A percentile compares a stretch with the other conserved stretches of the same genome.
phyloP scores from a whole-genome alignment of 2,797 vertebrate species.

The Dermochelys coriacea region DNA sequence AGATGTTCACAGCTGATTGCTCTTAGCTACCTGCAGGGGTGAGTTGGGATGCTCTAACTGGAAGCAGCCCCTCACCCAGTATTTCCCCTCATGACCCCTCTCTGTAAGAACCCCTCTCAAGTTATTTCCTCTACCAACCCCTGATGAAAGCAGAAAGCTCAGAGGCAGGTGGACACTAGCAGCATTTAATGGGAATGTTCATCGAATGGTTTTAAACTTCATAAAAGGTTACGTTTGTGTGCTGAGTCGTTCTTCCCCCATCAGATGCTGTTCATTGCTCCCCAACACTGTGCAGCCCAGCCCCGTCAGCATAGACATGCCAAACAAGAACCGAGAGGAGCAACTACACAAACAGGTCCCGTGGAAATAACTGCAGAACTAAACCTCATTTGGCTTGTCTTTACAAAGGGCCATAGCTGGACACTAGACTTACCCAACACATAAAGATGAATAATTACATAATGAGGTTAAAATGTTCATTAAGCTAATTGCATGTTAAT shows the following conservation, averaged over 20 bases:
- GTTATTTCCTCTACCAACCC: neutral
- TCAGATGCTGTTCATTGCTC: neutral
- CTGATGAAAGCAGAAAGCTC: neutral
- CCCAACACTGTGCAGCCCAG: neutral
- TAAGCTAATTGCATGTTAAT: slow-evolving; percentile 84
- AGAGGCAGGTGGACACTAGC: neutral
- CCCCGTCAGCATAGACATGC: neutral
- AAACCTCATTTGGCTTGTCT: slow-evolving; percentile 64
- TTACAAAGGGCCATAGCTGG: slow-evolving; percentile 58
- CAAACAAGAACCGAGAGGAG: neutral
- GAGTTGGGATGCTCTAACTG: neutral
- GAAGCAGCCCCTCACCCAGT: neutral
- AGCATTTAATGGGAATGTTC: neutral
- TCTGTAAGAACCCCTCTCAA: neutral
- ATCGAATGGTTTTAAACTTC: neutral
- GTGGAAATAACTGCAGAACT: slow-evolving; percentile 45
- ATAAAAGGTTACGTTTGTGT: neutral
- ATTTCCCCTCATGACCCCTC: neutral
- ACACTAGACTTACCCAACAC: slow-evolving; percentile 58
- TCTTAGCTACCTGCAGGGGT: neutral
- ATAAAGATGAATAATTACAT: slow-evolving; percentile 77
- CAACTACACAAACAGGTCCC: neutral
- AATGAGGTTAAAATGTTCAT: slow-evolving; percentile 82
- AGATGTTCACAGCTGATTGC: neutral
- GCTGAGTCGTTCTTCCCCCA: neutral